These are phyloP conservation scores for Heteromormyrus szaboi DNA, from an alignment of 2,797 vertebrate genomes.

Conservation along the genomic window DNA sequence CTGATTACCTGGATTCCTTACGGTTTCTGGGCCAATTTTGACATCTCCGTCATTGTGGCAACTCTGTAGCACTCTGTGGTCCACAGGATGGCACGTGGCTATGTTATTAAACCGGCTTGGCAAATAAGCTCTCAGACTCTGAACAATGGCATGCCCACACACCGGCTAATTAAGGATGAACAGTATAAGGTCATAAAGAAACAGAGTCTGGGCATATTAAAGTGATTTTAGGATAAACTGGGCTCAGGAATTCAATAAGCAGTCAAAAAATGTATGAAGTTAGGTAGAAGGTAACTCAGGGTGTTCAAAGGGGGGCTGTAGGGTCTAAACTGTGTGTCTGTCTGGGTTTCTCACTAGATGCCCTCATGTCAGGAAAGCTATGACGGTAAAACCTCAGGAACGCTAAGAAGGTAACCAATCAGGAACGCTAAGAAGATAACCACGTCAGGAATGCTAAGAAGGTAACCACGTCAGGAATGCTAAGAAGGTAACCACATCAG, in stretches of 20 bases:
- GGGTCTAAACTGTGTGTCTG: neutral
- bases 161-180: neutral
- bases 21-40: neutral
- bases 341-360: neutral
- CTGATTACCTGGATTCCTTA: neutral
- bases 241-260: neutral
- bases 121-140: neutral
- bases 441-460: neutral
- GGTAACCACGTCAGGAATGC: neutral
- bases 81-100: neutral
- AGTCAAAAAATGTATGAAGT: neutral
- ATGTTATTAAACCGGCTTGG: neutral
- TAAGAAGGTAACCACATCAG: neutral
- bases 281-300: neutral
- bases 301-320: neutral
- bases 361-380: neutral
- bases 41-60: neutral
- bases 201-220: neutral
- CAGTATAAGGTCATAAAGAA: neutral
- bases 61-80: neutral
- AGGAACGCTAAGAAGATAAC: neutral
- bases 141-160: neutral
- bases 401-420: neutral
- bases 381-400: neutral
- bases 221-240: neutral